phyloP scores from a whole-genome alignment of 2,888 invertebrate genomes.

The Apotomis betuletana region DNA sequence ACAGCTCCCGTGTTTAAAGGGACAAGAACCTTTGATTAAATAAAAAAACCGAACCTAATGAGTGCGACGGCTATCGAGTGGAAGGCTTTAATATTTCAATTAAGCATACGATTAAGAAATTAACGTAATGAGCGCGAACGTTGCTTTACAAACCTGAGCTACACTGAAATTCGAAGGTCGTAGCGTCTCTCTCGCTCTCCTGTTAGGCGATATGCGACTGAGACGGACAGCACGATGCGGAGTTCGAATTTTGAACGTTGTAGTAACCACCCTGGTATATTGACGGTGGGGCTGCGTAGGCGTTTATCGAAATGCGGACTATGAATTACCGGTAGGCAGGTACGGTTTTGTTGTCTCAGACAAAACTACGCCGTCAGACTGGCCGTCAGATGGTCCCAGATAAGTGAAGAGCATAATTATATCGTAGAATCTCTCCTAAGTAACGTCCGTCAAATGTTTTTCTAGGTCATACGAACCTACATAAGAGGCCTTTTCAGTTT shows the following conservation, averaged over 20 bases:
- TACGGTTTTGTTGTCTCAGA: not conserved
- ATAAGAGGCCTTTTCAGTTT: too few relatives aligned
- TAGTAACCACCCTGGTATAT: not conserved
- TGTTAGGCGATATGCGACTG: too few relatives aligned
- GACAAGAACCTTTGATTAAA: constrained; percentile 45
- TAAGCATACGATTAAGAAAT: constrained; percentile 77
- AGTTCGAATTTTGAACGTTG: constrained; percentile 61
- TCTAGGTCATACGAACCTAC: too few relatives aligned
- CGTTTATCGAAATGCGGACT: not conserved
- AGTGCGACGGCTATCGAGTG: constrained; percentile 51
- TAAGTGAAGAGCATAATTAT: too few relatives aligned
- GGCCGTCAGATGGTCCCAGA: too few relatives aligned
- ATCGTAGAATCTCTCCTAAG: too few relatives aligned
- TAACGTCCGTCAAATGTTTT: too few relatives aligned
- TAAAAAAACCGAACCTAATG: constrained; percentile 63
- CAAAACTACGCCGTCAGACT: too few relatives aligned
- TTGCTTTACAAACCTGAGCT: constrained; percentile 8
- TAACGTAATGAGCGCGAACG: constrained; percentile 71
- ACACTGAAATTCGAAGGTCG: too few relatives aligned
- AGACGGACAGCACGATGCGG: constrained; percentile 31
- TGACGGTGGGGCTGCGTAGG: not conserved
- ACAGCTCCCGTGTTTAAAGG: constrained; percentile 50
- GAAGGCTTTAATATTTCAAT: constrained; percentile 75
- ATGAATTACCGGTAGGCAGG: not conserved
- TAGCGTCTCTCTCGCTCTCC: too few relatives aligned